A percentile compares a stretch with the other conserved stretches of the same genome.
Evolutionary conservation across 2,113 vertebrate genomes (phyloP).

Genomic region (Paramormyrops kingsleyae): DNA sequence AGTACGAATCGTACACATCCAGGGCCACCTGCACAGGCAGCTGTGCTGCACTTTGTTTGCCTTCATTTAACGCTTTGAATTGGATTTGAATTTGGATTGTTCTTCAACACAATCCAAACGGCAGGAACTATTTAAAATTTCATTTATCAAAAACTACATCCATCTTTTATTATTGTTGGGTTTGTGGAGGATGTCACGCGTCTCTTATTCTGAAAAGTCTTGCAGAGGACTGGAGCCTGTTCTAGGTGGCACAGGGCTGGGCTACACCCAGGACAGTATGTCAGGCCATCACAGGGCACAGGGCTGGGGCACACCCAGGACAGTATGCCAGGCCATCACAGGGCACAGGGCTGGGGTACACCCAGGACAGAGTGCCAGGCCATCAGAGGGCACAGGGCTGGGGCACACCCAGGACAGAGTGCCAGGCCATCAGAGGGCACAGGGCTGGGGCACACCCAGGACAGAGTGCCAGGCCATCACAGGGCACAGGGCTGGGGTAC

Average conservation of each 20-base stretch:
- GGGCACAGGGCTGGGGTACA: too few species aligned
- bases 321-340: too few species aligned
- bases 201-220: not conserved
- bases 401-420: too few species aligned
- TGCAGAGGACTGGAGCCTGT: not conserved
- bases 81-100: too few species aligned
- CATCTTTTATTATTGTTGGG: not conserved
- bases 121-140: conserved; percentile 4
- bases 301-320: too few species aligned
- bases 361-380: too few species aligned
- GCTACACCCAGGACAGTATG: not conserved
- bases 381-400: too few species aligned
- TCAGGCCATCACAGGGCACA: not conserved
- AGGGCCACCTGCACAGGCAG: not conserved
- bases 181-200: not conserved
- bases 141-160: not conserved
- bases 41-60: not conserved
- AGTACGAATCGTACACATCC: not conserved
- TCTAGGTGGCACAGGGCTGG: not conserved
- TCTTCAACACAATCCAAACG: not conserved
- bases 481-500: too few species aligned
- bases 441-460: not conserved
- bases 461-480: too few species aligned
- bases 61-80: not conserved
- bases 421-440: too few species aligned